Base-by-base conservation (phyloP, 2,888 invertebrate species). In the Gerris lacustris region DNA sequence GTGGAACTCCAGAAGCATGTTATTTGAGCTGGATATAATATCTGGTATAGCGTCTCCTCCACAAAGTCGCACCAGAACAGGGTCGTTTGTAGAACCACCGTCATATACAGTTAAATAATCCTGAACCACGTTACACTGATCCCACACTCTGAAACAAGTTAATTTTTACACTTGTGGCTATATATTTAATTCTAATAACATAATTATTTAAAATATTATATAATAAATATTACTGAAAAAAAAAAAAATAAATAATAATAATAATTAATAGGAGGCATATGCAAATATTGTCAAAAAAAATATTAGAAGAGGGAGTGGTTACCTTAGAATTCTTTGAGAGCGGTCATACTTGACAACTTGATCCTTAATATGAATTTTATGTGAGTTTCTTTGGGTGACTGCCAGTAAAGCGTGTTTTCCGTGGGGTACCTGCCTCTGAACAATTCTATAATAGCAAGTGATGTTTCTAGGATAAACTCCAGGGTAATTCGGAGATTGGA, bases 401-500 rank as follows among this genome's bases (percentile, higher is more conserved):
- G 87, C 87, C 76, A 91, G 82, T 77, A 91, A 82, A 72, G 90
- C 89, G 77, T 90, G 88, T 79, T 89, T 88, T 75, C 89, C 90
- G 17, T 85, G 82, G 15, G 89, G 89, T 75, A 84, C 82, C 67
- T 80, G 79, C 63, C 79, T 76, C 74, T 82, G 81, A 80, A 86
- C 86, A 73, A 89, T 85, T 76, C 87, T 84, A 83, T 89, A 91
- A 79, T 88, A 87, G 81, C 91, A 91, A 76, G 91, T 91, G 73
- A 92, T 88, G 80, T 93, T 93, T 73, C 92, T 83, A 6, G 93
- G 93, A 81, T 94, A 94, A 75, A 92, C 88, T 69, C 94, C 94
- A 11, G 93, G 93, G 81, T 91, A 94, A 84, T 94, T 94, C 11
- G 94, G 94, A 44, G 92, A 92, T 81, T 91, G 90, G 73, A 92